Evolutionary conservation across 2,113 vertebrate genomes (phyloP).

Genomic region (Ceyx cyanopectus): DNA sequence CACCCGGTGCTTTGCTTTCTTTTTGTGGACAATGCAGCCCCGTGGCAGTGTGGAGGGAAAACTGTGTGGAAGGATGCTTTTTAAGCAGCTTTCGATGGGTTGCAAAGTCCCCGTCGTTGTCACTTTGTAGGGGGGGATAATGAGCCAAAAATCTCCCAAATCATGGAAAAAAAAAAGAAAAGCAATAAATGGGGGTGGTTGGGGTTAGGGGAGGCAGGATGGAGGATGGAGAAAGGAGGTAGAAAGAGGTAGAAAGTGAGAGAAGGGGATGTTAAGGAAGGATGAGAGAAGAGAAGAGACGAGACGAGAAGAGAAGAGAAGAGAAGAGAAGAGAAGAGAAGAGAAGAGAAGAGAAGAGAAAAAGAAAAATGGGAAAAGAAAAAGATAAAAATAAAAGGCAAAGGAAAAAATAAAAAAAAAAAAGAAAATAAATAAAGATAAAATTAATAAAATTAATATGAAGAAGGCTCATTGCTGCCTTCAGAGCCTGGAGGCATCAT

Average conservation of each 20-base stretch:
- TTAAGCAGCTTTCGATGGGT: background rate
- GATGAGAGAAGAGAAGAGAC: too few species aligned
- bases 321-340: too few species aligned
- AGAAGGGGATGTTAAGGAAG: accelerated
- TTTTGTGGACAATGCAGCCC: background rate
- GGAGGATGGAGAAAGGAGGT: background rate
- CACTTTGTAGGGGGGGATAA: background rate
- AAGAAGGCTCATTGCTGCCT: background rate
- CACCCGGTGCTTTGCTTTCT: background rate
- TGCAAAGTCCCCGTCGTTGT: background rate
- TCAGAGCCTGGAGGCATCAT: background rate
- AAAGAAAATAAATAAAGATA: too few species aligned
- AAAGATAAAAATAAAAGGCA: too few species aligned
- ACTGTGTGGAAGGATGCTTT: background rate
- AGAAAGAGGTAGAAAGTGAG: background rate
- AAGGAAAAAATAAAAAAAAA: too few species aligned
- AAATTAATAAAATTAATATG: background rate
- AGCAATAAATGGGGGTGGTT: background rate
- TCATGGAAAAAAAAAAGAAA: accelerated
- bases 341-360: too few species aligned
- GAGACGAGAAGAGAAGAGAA: too few species aligned
- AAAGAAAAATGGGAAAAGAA: too few species aligned
- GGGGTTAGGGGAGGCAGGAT: background rate
- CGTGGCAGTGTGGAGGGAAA: background rate
- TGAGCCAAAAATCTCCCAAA: background rate